A percentile compares a stretch with the other conserved stretches of the same genome.
phyloP scores from a whole-genome alignment of 1,140 invertebrate genomes.

The Aphelinus atriplicis region DNA sequence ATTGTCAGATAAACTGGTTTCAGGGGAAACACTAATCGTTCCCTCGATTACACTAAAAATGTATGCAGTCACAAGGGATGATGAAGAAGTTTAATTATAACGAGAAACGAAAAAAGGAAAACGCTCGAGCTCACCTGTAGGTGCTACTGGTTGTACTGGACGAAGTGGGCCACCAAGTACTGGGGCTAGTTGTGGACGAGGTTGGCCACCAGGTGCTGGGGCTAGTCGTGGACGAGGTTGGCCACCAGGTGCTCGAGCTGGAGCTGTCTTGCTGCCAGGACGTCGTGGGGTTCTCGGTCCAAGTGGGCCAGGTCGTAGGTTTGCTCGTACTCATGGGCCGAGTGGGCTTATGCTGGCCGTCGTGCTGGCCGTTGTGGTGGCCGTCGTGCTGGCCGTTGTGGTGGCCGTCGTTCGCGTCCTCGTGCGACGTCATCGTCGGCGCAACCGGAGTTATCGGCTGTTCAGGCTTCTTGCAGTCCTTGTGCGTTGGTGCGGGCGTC shows the following conservation, averaged over 20 bases:
- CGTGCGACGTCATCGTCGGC: conserved; percentile 74
- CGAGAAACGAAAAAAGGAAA: no score
- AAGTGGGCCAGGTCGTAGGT: conserved; percentile 61
- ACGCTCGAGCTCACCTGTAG: no score
- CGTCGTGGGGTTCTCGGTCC: conserved; percentile 51
- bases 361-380: conserved; percentile 49
- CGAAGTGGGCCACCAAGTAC: conserved; percentile 9
- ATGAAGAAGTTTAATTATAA: no score
- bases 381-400: conserved; percentile 51
- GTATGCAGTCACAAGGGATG: no score
- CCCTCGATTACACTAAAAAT: no score
- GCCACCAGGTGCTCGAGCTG: conserved; percentile 34
- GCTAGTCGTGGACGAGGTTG: conserved; percentile 41
- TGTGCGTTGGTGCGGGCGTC: conserved; percentile 65
- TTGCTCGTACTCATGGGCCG: conserved; percentile 40
- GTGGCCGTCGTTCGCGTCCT: conserved; percentile 54
- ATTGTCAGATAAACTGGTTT: background rate
- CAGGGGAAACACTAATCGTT: no score
- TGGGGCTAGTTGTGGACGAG: conserved; percentile 35
- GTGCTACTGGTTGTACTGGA: no score
- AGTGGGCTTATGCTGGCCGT: conserved; percentile 29
- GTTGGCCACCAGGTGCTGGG: conserved; percentile 41
- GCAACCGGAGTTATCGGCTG: conserved; percentile 76
- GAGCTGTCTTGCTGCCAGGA: conserved; percentile 40
- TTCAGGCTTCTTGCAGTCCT: conserved; percentile 73